These are phyloP conservation scores for Arbacia lixula DNA, from an alignment of 53 echinoderm and acorn worm species.

Conservation along the genomic window DNA sequence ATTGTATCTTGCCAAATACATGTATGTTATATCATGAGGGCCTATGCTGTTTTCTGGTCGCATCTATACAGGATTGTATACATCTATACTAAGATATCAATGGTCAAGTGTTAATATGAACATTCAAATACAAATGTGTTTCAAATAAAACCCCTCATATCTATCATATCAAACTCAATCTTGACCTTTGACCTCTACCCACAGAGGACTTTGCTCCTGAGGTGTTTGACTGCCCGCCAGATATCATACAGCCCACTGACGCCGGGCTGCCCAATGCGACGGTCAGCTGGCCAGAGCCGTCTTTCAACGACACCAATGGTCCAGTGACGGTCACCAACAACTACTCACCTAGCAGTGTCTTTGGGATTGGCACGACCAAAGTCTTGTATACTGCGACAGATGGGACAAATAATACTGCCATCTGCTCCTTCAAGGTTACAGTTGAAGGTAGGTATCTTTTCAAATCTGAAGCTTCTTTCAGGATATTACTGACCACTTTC, in stretches of 20 bases:
- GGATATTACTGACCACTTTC: no score
- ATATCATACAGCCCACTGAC: conserved; percentile 47
- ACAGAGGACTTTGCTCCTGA: conserved; percentile 70
- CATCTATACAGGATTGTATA: no score
- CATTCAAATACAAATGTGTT: no score
- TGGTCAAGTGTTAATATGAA: no score
- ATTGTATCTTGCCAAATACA: no score
- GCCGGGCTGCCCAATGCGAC: conserved; percentile 44
- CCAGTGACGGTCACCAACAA: conserved; percentile 16
- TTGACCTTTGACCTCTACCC: not conserved
- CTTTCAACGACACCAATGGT: conserved; percentile 36
- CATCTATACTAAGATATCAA: no score
- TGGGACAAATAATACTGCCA: conserved; percentile 43
- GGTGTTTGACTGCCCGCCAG: conserved; percentile 51
- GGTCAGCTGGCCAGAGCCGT: conserved; percentile 10
- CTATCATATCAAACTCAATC: not conserved
- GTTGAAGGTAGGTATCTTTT: conserved; percentile 57
- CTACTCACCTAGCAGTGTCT: conserved; percentile 42
- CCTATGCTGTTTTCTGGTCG: no score
- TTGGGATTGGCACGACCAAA: conserved; percentile 35
- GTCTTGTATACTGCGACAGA: conserved; percentile 67
- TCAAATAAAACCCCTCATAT: no score
- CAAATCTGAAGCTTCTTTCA: no score
- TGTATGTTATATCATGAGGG: no score
- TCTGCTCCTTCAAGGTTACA: conserved; percentile 62